Conservation (phyloP, 2,797 vertebrate genomes). For the Xenentodon cancila region DNA sequence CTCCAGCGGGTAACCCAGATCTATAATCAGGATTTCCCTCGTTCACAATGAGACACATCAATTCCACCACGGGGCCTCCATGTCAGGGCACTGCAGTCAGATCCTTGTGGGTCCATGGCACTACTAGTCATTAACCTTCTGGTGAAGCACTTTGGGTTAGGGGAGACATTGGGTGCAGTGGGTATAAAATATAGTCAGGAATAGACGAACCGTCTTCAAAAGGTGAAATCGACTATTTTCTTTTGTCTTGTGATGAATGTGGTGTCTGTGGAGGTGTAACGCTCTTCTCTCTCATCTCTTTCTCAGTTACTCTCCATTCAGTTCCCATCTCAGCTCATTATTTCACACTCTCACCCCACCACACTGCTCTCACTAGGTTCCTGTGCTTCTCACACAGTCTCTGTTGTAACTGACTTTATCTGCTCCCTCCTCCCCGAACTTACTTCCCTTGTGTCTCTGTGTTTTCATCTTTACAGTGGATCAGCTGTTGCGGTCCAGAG, state of each 20-base stretch:
- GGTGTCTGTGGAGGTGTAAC: conserved; percentile 51
- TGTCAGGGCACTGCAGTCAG: conserved; percentile 32
- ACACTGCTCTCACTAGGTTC: conserved; percentile 29
- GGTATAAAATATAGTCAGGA: conserved; percentile 47
- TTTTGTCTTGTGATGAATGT: conserved; percentile 74
- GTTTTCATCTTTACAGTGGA: conserved; percentile 57
- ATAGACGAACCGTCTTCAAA: conserved; percentile 44
- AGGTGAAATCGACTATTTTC: conserved; percentile 75
- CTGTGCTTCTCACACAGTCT: conserved; percentile 51
- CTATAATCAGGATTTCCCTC: conserved; percentile 41
- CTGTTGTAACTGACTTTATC: conserved; percentile 63
- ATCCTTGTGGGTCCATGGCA: conserved; percentile 34
- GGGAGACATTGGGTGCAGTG: conserved; percentile 30
- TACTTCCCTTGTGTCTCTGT: conserved; percentile 44
- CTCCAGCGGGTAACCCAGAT: conserved; percentile 8
- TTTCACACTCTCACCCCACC: conserved; percentile 23
- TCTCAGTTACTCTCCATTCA: conserved; percentile 19
- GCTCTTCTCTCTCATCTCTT: conserved; percentile 30
- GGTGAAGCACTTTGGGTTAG: conserved; percentile 75
- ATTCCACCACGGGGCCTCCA: conserved; percentile 32
- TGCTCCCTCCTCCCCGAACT: conserved; percentile 19
- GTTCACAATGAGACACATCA: conserved; percentile 44
- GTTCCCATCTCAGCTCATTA: conserved; percentile 16
- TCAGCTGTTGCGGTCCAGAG: conserved; percentile 46
- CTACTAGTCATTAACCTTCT: conserved; percentile 75